These are phyloP conservation scores for Spodoptera litura DNA, from an alignment of 1,140 invertebrate species.

Conservation along the genomic window DNA sequence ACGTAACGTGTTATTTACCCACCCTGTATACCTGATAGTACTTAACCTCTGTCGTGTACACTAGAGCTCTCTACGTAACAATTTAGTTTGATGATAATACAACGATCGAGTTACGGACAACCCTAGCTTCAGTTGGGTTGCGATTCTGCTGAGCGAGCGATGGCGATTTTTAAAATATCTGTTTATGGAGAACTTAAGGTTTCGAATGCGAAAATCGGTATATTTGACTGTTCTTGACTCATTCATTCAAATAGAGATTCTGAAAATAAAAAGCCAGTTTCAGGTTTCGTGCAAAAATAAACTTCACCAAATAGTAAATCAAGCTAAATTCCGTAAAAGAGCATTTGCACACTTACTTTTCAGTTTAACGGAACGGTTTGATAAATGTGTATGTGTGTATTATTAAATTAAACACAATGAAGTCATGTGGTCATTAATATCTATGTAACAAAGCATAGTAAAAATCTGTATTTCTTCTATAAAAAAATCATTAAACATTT, in stretches of 20 bases:
- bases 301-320: no score
- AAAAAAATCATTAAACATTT: neutral
- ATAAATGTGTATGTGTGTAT: no score
- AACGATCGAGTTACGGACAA: constrained; percentile 74
- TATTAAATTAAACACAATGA: no score
- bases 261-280: neutral
- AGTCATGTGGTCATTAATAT: no score
- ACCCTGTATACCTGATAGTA: constrained; percentile 54
- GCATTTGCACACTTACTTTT: no score
- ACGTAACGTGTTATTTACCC: constrained; percentile 43
- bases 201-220: no score
- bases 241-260: neutral
- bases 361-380: no score
- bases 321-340: no score
- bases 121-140: constrained; percentile 62
- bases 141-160: constrained; percentile 35
- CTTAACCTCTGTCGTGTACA: constrained; percentile 60
- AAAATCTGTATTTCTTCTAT: neutral
- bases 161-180: constrained; percentile 45
- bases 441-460: no score
- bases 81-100: constrained; percentile 77
- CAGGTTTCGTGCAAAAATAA: no score
- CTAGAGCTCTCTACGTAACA: constrained; percentile 61
- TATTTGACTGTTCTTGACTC: no score
- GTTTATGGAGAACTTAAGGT: no score